phyloP scores from a whole-genome alignment of 2,797 vertebrate genomes.

The Hyperoplus immaculatus region DNA sequence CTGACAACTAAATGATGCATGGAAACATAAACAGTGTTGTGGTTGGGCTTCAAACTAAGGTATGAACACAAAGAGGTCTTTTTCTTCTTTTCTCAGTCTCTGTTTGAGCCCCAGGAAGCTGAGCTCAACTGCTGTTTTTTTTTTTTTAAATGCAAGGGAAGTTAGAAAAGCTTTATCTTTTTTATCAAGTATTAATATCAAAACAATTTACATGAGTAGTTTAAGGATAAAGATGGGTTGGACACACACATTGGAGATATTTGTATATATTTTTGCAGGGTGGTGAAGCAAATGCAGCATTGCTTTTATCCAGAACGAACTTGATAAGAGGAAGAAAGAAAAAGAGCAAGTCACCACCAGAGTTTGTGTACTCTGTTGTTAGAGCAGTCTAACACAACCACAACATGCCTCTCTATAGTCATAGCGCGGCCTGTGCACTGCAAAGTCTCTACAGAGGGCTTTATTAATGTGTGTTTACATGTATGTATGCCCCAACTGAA shows the following conservation, averaged over 20 bases:
- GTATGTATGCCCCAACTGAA: no score
- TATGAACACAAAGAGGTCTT: conserved; percentile 3
- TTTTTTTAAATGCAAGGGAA: background rate
- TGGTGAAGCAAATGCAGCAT: background rate
- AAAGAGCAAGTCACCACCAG: no score
- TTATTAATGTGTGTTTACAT: no score
- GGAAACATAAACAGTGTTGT: conserved; percentile 20
- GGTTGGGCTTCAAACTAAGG: conserved; percentile 8
- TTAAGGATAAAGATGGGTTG: no score
- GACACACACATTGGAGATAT: no score
- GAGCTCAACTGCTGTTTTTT: background rate
- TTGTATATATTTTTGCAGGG: conserved; percentile 1
- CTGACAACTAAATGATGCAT: conserved; percentile 13
- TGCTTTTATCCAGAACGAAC: conserved; percentile 20
- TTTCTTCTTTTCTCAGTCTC: conserved; percentile 2
- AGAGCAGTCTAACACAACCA: no score
- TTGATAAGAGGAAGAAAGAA: background rate
- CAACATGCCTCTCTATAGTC: no score
- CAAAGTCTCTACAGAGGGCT: no score
- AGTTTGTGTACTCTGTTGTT: no score
- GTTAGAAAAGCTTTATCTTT: background rate
- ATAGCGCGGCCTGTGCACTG: no score
- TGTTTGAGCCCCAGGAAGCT: background rate
- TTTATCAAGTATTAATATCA: background rate
- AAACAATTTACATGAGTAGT: background rate